Conservation (phyloP, 2,888 invertebrate genomes). For the Tachina fera region DNA sequence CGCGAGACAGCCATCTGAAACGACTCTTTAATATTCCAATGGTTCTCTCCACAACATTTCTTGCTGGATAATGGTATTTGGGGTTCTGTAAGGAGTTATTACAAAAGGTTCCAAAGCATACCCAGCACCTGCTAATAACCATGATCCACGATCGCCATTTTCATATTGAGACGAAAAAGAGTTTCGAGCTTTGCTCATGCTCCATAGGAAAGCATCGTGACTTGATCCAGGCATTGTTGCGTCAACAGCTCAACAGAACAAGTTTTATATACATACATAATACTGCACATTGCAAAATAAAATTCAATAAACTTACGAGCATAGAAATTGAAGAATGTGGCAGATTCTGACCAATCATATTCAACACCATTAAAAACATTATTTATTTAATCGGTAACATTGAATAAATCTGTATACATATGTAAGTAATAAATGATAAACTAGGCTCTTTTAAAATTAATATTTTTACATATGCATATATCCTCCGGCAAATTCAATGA, state of each 20-base stretch:
- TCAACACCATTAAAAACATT: background rate
- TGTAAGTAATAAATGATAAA: too few relatives aligned
- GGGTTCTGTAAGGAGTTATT: constrained; percentile 23
- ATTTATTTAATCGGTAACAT: constrained; percentile 17
- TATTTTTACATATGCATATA: background rate
- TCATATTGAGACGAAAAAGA: constrained; percentile 8
- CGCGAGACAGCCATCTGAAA: constrained; percentile 19
- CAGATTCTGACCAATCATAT: constrained; percentile 18
- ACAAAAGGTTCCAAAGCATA: constrained; percentile 27
- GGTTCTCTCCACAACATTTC: constrained; percentile 37
- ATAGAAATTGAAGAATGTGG: constrained; percentile 7
- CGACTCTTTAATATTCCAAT: constrained; percentile 30
- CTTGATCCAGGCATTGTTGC: too few relatives aligned
- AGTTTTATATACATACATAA: too few relatives aligned
- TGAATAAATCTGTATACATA: constrained; percentile 23
- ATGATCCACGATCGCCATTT: constrained; percentile 12
- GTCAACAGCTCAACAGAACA: too few relatives aligned
- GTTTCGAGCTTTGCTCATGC: background rate
- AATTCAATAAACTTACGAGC: too few relatives aligned
- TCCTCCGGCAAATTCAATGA: constrained; percentile 7
- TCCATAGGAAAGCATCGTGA: constrained; percentile 8
- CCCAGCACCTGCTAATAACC: constrained; percentile 24
- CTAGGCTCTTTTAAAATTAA: too few relatives aligned
- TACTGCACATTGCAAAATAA: too few relatives aligned
- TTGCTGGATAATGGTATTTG: constrained; percentile 16